Evolutionary conservation across 1,140 invertebrate genomes (phyloP).

Genomic region (Meloidogyne hapla): DNA sequence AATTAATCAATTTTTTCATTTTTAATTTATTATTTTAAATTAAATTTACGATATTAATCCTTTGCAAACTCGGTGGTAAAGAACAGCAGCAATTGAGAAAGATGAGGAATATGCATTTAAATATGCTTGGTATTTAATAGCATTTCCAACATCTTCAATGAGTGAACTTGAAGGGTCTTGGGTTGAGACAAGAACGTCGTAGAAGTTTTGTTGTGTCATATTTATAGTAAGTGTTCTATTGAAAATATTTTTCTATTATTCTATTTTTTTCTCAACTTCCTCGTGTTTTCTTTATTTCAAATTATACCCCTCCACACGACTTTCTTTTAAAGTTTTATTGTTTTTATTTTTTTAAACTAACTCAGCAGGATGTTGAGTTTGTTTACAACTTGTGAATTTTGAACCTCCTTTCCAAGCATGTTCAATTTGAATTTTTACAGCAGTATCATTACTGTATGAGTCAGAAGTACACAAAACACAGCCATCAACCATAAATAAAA

Average conservation of each 20-base stretch:
- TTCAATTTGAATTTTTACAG: neutral
- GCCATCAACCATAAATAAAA: neutral
- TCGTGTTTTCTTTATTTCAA: no score
- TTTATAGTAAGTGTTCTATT: neutral
- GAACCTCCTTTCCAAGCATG: neutral
- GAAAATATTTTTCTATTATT: no score
- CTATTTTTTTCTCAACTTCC: no score
- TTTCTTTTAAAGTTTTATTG: no score
- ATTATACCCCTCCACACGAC: no score
- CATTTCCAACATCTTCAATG: neutral
- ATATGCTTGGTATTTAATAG: slow-evolving; percentile 6
- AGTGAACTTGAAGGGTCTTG: neutral
- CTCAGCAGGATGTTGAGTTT: neutral
- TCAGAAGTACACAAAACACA: neutral
- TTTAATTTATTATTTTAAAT: neutral
- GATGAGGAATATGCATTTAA: slow-evolving; percentile 2
- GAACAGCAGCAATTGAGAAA: neutral
- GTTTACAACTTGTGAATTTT: neutral
- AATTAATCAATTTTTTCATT: no score
- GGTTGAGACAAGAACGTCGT: neutral
- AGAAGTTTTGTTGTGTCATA: neutral
- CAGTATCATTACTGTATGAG: neutral
- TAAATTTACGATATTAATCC: neutral
- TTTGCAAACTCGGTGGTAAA: neutral
- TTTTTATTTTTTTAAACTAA: no score